Percentiles rank a stretch among this genome's conserved stretches.
phyloP scores from a whole-genome alignment of 2,113 vertebrate species.

The Nansenia antarctica region DNA sequence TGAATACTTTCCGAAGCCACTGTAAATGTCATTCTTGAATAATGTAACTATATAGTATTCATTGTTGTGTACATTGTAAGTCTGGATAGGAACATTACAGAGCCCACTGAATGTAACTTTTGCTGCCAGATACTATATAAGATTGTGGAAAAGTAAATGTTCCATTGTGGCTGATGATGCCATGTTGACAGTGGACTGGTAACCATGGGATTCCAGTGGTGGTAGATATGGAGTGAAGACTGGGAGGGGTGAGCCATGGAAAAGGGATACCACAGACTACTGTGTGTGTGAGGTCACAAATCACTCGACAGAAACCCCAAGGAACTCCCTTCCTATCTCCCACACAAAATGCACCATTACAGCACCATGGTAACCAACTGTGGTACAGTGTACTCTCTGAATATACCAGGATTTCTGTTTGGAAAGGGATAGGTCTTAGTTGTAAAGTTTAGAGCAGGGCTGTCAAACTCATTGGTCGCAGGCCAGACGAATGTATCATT shows the following conservation, averaged over 20 bases:
- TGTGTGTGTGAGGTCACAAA: slow-evolving; percentile 47
- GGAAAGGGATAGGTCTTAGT: not conserved
- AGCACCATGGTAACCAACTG: not conserved
- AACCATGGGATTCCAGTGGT: slow-evolving; percentile 45
- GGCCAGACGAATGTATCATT: no score
- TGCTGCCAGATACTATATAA: slow-evolving; percentile 18
- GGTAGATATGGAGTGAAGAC: slow-evolving; percentile 19
- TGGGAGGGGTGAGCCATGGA: slow-evolving; percentile 33
- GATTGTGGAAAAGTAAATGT: slow-evolving; percentile 48
- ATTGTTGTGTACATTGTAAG: no score
- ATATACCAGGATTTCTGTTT: slow-evolving; percentile 3
- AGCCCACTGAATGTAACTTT: slow-evolving; percentile 2
- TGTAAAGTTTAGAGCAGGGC: slow-evolving; percentile 1
- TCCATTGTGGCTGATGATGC: slow-evolving; percentile 17
- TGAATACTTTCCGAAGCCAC: no score
- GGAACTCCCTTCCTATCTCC: slow-evolving; percentile 57
- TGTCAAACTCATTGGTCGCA: no score
- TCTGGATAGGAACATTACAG: not conserved
- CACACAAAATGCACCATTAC: slow-evolving; percentile 2
- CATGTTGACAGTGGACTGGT: slow-evolving; percentile 4
- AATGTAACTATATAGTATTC: no score
- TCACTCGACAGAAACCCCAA: slow-evolving; percentile 38
- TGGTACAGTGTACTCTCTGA: slow-evolving; percentile 28
- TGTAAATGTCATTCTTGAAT: no score
- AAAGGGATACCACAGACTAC: slow-evolving; percentile 50